A percentile compares a stretch with the other conserved stretches of the same genome.
Evolutionary conservation across 2,113 vertebrate genomes (phyloP).

Genomic region (Phoxinus phoxinus): DNA sequence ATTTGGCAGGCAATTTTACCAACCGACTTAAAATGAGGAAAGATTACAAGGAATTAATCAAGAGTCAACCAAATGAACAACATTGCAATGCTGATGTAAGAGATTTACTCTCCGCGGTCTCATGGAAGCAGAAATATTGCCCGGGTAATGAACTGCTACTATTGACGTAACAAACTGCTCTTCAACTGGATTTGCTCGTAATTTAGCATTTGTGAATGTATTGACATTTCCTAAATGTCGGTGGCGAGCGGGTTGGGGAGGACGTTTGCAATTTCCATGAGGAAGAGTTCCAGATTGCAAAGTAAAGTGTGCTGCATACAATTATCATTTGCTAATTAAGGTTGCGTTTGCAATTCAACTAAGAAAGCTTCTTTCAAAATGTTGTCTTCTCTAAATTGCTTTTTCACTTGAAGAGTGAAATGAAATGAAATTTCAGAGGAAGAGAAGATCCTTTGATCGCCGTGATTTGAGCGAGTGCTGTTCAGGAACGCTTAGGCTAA

Average conservation of each 20-base stretch:
- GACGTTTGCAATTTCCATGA: conserved; percentile 60
- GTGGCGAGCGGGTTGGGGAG: conserved; percentile 20
- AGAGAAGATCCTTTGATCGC: conserved; percentile 41
- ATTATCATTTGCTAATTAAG: conserved; percentile 72
- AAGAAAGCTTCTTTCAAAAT: conserved; percentile 65
- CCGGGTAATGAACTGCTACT: conserved; percentile 66
- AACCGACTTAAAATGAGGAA: neutral
- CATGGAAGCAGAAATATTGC: conserved; percentile 58
- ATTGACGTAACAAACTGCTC: conserved; percentile 64
- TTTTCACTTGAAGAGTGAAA: conserved; percentile 68
- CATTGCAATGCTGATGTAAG: neutral
- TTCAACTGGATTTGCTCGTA: conserved; percentile 63
- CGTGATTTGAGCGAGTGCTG: neutral
- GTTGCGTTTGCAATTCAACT: conserved; percentile 68
- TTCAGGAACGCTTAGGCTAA: neutral
- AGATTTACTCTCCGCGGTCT: conserved; percentile 50
- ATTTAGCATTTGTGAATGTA: conserved; percentile 64
- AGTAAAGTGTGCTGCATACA: conserved; percentile 58
- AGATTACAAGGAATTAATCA: neutral
- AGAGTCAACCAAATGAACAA: neutral
- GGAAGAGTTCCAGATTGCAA: conserved; percentile 53
- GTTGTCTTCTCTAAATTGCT: conserved; percentile 67
- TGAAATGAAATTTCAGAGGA: conserved; percentile 70
- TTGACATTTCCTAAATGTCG: conserved; percentile 71
- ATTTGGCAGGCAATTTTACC: neutral